A percentile compares a stretch with the other conserved stretches of the same genome.
Conservation (phyloP, 2,113 vertebrate species). For the Agapornis roseicollis region DNA sequence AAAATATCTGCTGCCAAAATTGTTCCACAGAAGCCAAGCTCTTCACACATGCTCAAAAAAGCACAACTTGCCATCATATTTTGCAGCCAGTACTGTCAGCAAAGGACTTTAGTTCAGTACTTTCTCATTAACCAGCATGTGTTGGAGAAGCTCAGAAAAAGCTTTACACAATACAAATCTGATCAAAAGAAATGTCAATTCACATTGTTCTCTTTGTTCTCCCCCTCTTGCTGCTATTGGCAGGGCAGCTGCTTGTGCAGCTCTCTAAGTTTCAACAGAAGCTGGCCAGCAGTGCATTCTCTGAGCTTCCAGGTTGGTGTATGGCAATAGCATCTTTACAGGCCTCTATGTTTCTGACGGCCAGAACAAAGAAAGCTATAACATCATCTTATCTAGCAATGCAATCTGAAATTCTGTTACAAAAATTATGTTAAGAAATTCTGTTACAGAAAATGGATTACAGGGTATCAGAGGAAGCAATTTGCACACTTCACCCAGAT, state of each 20-base stretch:
- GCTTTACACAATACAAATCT: not conserved
- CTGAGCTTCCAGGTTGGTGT: not conserved
- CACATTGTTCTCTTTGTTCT: not conserved
- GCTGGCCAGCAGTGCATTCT: not conserved
- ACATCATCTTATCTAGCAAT: not conserved
- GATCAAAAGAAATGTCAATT: not conserved
- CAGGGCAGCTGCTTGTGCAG: not conserved
- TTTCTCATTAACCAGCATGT: not conserved
- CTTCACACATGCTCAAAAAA: not conserved
- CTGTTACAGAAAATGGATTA: not conserved
- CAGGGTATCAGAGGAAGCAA: not conserved
- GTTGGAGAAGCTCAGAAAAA: not conserved
- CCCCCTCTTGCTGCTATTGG: not conserved
- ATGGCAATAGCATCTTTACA: not conserved
- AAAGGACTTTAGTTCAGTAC: not conserved
- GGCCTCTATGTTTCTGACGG: not conserved
- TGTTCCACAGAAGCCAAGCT: rapidly evolving
- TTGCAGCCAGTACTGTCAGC: not conserved
- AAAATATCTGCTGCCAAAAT: not conserved
- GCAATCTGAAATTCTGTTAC: not conserved
- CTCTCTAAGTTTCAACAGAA: not conserved
- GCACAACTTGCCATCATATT: not conserved
- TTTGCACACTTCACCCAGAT: not conserved
- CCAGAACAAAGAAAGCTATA: not conserved
- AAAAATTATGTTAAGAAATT: too few species aligned